Conservation (phyloP, 53 echinoderm and acorn worm species). For the Arbacia lixula region DNA sequence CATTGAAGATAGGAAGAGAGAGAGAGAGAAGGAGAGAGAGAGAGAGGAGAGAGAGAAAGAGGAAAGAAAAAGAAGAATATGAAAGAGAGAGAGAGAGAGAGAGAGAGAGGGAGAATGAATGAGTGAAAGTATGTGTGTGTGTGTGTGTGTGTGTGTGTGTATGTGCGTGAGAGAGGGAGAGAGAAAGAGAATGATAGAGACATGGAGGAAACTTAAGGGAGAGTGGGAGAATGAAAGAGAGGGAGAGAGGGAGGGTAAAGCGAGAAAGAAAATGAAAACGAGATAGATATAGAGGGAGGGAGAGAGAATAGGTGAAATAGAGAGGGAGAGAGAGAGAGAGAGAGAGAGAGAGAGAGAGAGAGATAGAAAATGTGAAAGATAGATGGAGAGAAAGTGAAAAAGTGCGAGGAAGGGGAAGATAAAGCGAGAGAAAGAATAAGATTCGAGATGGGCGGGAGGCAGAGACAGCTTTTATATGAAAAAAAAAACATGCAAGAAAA, state of each 20-base stretch:
- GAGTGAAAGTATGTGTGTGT: too few relatives aligned
- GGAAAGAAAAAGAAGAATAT: background rate
- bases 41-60: background rate
- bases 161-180: too few relatives aligned
- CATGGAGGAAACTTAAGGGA: background rate
- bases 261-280: background rate
- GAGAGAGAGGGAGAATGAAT: background rate
- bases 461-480: too few relatives aligned
- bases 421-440: too few relatives aligned
- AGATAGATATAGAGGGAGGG: background rate
- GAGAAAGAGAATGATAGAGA: background rate
- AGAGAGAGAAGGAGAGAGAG: background rate
- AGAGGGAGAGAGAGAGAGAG: background rate
- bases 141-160: too few relatives aligned
- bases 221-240: background rate
- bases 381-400: background rate
- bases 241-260: background rate
- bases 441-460: too few relatives aligned
- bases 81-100: background rate
- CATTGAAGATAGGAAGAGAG: background rate
- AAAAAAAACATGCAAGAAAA: too few relatives aligned
- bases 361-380: background rate
- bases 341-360: background rate
- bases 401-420: too few relatives aligned
- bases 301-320: background rate